phyloP scores from a whole-genome alignment of 2,113 vertebrate species.

The Dendrocopos noguchii region DNA sequence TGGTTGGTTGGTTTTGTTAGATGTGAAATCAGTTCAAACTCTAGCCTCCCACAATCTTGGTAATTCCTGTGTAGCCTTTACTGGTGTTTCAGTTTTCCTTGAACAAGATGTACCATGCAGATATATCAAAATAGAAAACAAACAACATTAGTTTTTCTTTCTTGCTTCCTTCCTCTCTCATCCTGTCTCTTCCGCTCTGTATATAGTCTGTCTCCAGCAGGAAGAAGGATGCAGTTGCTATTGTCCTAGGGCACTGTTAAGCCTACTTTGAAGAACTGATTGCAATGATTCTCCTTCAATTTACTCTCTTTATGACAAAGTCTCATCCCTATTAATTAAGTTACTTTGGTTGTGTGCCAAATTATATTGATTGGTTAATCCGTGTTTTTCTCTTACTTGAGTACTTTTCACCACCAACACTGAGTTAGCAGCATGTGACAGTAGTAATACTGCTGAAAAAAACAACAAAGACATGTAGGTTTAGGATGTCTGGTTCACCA shows the following conservation, averaged over 20 bases:
- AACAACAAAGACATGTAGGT: slow-evolving; percentile 13
- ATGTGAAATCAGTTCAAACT: neutral
- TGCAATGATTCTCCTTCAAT: neutral
- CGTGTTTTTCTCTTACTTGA: neutral
- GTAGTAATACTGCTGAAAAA: neutral
- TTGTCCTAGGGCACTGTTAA: neutral
- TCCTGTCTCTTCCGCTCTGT: neutral
- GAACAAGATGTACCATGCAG: neutral
- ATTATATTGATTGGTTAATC: neutral
- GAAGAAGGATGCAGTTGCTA: neutral
- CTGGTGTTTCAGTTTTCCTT: neutral
- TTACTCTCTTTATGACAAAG: neutral
- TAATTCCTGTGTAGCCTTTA: neutral
- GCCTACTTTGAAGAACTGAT: neutral
- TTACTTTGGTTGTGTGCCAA: neutral
- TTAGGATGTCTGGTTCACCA: slow-evolving; percentile 20
- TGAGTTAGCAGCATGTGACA: neutral
- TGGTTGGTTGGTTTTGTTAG: neutral
- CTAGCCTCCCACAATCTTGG: neutral
- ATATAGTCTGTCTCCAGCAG: neutral
- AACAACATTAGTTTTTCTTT: neutral
- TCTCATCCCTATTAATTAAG: neutral
- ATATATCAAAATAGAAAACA: neutral
- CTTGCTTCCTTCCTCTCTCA: slow-evolving; percentile 13
- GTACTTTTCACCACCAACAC: neutral